Evolutionary conservation across 2,113 vertebrate genomes (phyloP).

Genomic region (Origma solitaria): DNA sequence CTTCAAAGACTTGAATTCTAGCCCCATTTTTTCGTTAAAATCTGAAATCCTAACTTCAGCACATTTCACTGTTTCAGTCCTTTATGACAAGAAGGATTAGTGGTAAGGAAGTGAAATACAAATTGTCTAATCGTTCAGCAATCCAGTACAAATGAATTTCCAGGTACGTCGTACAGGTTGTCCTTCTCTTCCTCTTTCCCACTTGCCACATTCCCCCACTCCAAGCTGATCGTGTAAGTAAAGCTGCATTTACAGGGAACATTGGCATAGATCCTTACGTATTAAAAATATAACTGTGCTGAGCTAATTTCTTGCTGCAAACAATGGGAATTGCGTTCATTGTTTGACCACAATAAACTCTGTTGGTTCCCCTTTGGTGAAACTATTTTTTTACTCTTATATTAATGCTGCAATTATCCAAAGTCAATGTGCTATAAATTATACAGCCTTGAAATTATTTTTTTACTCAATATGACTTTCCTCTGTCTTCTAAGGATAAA

Average conservation of each 20-base stretch:
- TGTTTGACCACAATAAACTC: slow-evolving; percentile 60
- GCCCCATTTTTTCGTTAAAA: slow-evolving; percentile 68
- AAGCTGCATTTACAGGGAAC: slow-evolving; percentile 19
- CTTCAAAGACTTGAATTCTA: slow-evolving; percentile 80
- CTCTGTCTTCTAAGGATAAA: slow-evolving; percentile 72
- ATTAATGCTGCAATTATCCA: slow-evolving; percentile 60
- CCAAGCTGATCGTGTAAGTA: slow-evolving; percentile 33
- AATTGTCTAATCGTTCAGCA: slow-evolving; percentile 68
- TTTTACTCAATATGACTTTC: slow-evolving; percentile 77
- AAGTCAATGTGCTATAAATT: slow-evolving; percentile 59
- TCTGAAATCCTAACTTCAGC: slow-evolving; percentile 80
- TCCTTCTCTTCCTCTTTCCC: slow-evolving; percentile 7
- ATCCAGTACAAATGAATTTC: slow-evolving; percentile 44
- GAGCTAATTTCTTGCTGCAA: slow-evolving; percentile 31
- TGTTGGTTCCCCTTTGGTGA: slow-evolving; percentile 1
- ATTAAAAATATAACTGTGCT: slow-evolving; percentile 50
- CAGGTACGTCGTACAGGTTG: slow-evolving; percentile 48
- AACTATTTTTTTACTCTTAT: slow-evolving; percentile 45
- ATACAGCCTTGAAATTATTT: slow-evolving; percentile 60
- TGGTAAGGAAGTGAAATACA: slow-evolving; percentile 67
- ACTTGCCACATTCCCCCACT: neutral
- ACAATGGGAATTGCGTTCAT: slow-evolving; percentile 46
- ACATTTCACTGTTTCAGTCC: slow-evolving; percentile 74
- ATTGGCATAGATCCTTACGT: neutral
- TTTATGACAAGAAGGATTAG: slow-evolving; percentile 72